These are phyloP conservation scores for Suricata suricatta DNA, from an alignment of 2,113 vertebrate species.

Conservation along the genomic window DNA sequence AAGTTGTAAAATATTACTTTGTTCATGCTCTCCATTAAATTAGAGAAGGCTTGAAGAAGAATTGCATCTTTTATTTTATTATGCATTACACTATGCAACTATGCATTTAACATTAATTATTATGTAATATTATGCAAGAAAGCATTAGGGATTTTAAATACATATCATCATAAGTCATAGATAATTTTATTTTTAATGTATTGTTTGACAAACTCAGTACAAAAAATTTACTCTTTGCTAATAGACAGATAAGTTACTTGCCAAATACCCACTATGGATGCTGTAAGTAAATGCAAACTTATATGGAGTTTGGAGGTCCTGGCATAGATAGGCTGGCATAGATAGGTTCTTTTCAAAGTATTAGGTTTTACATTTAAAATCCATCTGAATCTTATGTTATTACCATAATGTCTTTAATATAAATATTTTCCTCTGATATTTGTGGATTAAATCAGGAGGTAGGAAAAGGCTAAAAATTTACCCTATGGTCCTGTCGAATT, in stretches of 20 bases:
- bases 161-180: background rate
- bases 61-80: background rate
- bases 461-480: background rate
- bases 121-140: background rate
- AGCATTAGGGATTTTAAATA: background rate
- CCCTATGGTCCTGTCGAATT: background rate
- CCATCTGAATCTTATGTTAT: background rate
- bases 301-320: background rate
- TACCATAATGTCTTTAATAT: background rate
- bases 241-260: background rate
- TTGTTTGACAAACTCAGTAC: background rate
- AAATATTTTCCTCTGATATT: background rate
- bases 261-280: background rate
- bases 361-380: background rate
- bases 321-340: background rate
- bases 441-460: background rate
- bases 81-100: background rate
- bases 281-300: background rate
- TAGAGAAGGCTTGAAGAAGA: background rate
- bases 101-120: background rate
- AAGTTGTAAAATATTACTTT: slow-evolving; percentile 25
- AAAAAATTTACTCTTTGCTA: background rate
- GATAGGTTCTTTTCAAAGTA: background rate
- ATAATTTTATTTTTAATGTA: background rate
- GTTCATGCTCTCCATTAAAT: background rate